Conservation (phyloP, 2,797 vertebrate species). For the Chaetodon trifasciatus region DNA sequence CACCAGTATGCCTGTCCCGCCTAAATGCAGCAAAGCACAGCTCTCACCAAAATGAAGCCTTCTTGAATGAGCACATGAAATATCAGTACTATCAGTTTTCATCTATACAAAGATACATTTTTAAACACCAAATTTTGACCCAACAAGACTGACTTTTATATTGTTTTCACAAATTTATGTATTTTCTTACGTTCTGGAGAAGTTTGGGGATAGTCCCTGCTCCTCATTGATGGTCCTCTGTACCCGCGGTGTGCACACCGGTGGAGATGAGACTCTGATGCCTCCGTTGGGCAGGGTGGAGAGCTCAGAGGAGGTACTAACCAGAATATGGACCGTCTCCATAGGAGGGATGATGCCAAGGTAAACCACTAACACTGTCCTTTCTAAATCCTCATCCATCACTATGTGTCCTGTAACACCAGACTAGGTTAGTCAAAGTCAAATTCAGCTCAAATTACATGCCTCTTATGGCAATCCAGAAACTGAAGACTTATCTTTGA, state of each 20-base stretch:
- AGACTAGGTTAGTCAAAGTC: slow-evolving; percentile 27
- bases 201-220: slow-evolving; percentile 83
- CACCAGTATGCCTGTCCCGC: slow-evolving; percentile 83
- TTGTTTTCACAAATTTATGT: background rate
- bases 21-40: slow-evolving; percentile 41
- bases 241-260: slow-evolving; percentile 91
- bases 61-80: background rate
- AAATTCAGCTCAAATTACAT: background rate
- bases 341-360: slow-evolving; percentile 92
- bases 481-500: background rate
- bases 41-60: slow-evolving; percentile 20
- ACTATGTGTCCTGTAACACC: slow-evolving; percentile 85
- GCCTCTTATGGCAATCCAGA: background rate
- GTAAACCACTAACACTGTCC: slow-evolving; percentile 92
- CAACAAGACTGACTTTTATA: background rate
- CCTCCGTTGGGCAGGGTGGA: slow-evolving; percentile 91
- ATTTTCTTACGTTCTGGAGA: slow-evolving; percentile 85
- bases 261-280: slow-evolving; percentile 90
- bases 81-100: background rate
- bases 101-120: background rate
- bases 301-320: slow-evolving; percentile 97
- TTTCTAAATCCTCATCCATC: slow-evolving; percentile 95
- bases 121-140: background rate
- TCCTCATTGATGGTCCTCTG: slow-evolving; percentile 88
- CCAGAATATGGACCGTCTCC: slow-evolving; percentile 91